Evolutionary conservation across 2,113 vertebrate species (phyloP), one percentile per base, ranked within the genome.

Genomic region (Chlorodrepanis virens): DNA sequence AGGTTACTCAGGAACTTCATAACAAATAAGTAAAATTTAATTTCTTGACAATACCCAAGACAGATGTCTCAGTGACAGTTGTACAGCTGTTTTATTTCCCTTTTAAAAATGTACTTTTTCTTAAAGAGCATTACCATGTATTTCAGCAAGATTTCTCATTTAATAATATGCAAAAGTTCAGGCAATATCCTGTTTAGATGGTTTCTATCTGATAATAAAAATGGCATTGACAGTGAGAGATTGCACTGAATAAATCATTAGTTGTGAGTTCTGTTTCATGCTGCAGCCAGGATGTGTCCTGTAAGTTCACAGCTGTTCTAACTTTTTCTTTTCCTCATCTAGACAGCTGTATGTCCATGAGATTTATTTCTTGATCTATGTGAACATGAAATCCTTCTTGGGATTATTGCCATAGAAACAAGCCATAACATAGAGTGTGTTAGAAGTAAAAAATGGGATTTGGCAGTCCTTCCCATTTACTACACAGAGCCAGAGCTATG

Each of bases 401-500:
- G 80, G 93, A 96, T 96, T 96, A 96, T 94, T 94, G 80, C 96
- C 87, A 83, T 95, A 94, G 95, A 95, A 97, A 96, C 94, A 96
- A 80, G 90, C 74, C 5, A 20, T 77, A 95, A 97, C 81, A 61
- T 1, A 53, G 86, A 72, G 80, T 3, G 1, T 82, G 59, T 56
- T 90, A 81, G 63, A 82, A 91, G 95, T 74, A 94, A 84, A 89
- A 94, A 94, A 95, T 90, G 89, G 82, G 72, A 91, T 90, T 93
- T 96, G 93, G 89, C 93, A 91, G 69, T 33, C 54, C 47, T 79
- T 81, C 60, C 69, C 89, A 45, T 91, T 97, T 95, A 90, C 92
- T 94, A 72, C 92, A 54, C 75, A 11, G 40, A 85, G 21, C 44
- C 74, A 82, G 80, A 91, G 78, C 59, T 87, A 57, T 50, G 78